Evolutionary conservation across 2,888 invertebrate genomes (phyloP), one percentile per base, ranked within the genome.

Genomic region (Agrypnus murinus): DNA sequence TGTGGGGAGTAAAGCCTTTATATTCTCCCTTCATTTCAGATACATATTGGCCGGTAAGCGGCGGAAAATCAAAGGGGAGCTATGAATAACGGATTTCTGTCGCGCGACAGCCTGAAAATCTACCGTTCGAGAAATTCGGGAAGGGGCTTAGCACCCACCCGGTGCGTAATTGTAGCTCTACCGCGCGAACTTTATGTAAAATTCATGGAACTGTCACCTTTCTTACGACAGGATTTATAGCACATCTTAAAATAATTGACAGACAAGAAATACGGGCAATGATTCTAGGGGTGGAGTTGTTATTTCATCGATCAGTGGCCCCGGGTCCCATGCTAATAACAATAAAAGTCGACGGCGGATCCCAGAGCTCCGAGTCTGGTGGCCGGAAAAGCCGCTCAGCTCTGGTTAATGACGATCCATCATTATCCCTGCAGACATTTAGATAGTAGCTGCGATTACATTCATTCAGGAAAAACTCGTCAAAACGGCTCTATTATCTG

Each of bases 131-230:
- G 65, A 55, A 73, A 66, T 64, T 72, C 71, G 72, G 65, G 46
- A 36, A 46, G 45, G 63, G 38, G 62, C 60, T 74, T 50, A 65
- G 63, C 50, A 58, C 57, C 65, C 65, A 75, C 69, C 75, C 74
- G 74, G 76, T 74, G 69, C 77, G 78, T 82, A 83, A 83, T 82
- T 83, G 81, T 78, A 76, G 77, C 79, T 80, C 75, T 78, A 77
- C 80, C 73, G 69, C 75, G 67, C 74, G 15, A 17, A 38, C 10
- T 75, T 76, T 79, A 82, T 84, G 83, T 81, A 82, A 84, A 83
- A 84, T 84, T 84, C 83, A 84, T 83, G 82, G 79, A 78, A 75
- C 77, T 78, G 81, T 81, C 82, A 81, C 80, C 80, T 81, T 81
- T 77, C 55, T 53, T 50, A 53, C 78, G 77, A 74, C 73, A 75